phyloP scores from a whole-genome alignment of 2,888 invertebrate genomes.

The Phaedon cochleariae region DNA sequence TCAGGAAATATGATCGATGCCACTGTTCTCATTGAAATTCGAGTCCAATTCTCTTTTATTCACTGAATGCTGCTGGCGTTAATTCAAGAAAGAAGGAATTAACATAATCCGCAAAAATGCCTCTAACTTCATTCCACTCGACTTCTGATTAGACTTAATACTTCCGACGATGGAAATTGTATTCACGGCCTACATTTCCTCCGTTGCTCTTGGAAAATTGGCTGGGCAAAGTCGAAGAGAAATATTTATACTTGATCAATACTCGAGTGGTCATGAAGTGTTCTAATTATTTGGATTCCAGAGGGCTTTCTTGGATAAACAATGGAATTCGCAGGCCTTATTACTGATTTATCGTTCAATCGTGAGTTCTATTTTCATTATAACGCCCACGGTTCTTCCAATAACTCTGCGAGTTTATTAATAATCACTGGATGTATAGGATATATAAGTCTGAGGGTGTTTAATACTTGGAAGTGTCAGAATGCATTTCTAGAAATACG shows the following conservation, averaged over 20 bases:
- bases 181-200: not conserved
- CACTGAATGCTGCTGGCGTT: not conserved
- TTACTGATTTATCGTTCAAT: not conserved
- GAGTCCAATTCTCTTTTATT: too few relatives aligned
- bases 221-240: not conserved
- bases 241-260: not conserved
- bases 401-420: too few relatives aligned
- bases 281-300: not conserved
- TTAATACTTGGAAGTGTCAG: too few relatives aligned
- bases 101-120: conserved; percentile 1
- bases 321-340: not conserved
- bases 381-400: not conserved
- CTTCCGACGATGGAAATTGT: not conserved
- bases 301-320: not conserved
- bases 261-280: not conserved
- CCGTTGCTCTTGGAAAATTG: not conserved
- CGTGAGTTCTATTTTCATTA: not conserved
- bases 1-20: not conserved
- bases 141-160: not conserved
- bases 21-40: not conserved
- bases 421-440: too few relatives aligned
- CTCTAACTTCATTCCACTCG: not conserved
- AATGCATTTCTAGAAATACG: too few relatives aligned
- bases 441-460: too few relatives aligned
- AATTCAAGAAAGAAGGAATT: not conserved